phyloP scores from a whole-genome alignment of 2,113 vertebrate genomes.

The Thalassoma bifasciatum region DNA sequence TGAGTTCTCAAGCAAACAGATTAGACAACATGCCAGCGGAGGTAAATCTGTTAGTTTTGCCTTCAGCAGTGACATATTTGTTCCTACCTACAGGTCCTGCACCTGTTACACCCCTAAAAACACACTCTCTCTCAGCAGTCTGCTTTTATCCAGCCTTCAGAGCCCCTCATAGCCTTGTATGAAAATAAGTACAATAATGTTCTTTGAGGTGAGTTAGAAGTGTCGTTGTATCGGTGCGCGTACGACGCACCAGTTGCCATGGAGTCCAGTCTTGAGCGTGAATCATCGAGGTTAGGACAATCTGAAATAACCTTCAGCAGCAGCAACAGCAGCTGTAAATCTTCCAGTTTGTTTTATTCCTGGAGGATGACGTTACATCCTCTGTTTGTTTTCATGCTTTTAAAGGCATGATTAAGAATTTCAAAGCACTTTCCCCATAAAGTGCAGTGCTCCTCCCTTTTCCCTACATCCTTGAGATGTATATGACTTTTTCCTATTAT shows the following conservation, averaged over 20 bases:
- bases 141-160: neutral
- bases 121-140: conserved; percentile 1
- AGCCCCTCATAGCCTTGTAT: neutral
- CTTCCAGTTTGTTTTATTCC: neutral
- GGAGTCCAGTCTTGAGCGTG: conserved; percentile 39
- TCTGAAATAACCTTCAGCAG: conserved; percentile 46
- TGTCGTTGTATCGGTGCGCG: conserved; percentile 3
- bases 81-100: conserved; percentile 34
- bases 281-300: conserved; percentile 35
- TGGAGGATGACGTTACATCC: no score
- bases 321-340: neutral
- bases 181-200: neutral
- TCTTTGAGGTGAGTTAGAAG: neutral
- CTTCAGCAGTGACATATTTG: conserved; percentile 47
- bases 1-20: neutral
- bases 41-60: conserved; percentile 20
- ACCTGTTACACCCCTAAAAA: conserved; percentile 37
- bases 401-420: no score
- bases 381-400: no score
- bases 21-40: neutral
- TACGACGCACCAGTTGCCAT: conserved; percentile 52
- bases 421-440: neutral
- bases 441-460: no score
- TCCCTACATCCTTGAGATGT: neutral
- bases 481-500: neutral